Evolutionary conservation across 2,113 vertebrate species (phyloP).

Genomic region (Polypterus senegalus): DNA sequence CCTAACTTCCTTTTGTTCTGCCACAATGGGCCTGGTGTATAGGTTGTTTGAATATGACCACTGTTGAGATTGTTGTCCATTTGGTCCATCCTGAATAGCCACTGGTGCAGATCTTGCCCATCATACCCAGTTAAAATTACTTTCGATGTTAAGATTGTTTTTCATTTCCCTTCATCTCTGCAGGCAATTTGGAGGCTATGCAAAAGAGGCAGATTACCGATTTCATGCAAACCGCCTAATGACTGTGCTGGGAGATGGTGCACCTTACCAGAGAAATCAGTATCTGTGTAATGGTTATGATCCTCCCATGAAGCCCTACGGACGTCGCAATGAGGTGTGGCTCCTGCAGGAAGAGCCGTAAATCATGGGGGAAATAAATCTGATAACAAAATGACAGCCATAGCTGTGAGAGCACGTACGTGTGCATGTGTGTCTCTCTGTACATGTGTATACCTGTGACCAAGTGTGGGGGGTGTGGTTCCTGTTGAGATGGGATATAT

Average conservation of each 20-base stretch:
- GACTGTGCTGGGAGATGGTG: slow-evolving; percentile 58
- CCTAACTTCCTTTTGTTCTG: no score
- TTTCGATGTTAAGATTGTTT: no score
- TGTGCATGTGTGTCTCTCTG: no score
- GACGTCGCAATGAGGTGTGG: slow-evolving; percentile 81
- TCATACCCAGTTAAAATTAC: no score
- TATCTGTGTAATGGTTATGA: slow-evolving; percentile 79
- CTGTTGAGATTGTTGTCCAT: background rate
- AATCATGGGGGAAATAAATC: background rate
- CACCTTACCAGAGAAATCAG: slow-evolving; percentile 55
- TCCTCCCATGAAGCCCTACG: slow-evolving; percentile 74
- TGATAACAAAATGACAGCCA: no score
- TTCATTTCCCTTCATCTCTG: background rate
- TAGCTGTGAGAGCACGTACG: no score
- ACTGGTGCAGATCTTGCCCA: background rate
- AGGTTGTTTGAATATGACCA: no score
- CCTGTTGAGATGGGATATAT: no score
- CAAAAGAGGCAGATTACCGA: slow-evolving; percentile 66
- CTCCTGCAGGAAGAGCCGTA: slow-evolving; percentile 65
- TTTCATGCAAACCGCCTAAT: slow-evolving; percentile 59
- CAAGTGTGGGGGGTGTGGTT: no score
- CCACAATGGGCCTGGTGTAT: no score
- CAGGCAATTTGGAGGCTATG: slow-evolving; percentile 83
- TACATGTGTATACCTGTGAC: no score
- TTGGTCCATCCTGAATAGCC: background rate